These are phyloP conservation scores for Drosophila hydei DNA, from an alignment of 1,140 invertebrate species.

Conservation along the genomic window DNA sequence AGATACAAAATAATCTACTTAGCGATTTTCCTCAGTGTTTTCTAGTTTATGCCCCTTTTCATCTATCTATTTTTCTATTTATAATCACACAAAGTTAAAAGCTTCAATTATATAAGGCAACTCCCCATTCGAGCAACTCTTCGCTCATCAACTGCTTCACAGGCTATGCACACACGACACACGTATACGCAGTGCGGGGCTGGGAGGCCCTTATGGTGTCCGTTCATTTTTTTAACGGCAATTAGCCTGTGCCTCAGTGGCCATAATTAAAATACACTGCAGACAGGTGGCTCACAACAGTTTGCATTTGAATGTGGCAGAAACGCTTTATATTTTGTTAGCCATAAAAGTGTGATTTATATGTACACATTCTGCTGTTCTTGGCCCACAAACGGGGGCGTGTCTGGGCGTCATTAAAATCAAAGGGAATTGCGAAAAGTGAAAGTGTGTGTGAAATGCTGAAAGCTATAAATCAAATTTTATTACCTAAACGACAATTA, in stretches of 20 bases:
- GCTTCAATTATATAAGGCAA: too few relatives aligned
- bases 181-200: slow-evolving; percentile 3
- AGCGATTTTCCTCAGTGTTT: too few relatives aligned
- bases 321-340: slow-evolving; percentile 15
- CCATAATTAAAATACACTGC: slow-evolving; percentile 33
- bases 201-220: too few relatives aligned
- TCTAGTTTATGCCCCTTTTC: too few relatives aligned
- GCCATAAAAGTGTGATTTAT: slow-evolving; percentile 41
- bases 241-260: slow-evolving; percentile 48
- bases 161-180: slow-evolving; percentile 32
- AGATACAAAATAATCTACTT: too few relatives aligned
- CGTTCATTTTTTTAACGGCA: slow-evolving; percentile 44
- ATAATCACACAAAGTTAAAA: too few relatives aligned
- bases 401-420: slow-evolving; percentile 54
- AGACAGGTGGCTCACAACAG: slow-evolving; percentile 19
- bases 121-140: too few relatives aligned
- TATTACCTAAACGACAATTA: slow-evolving; percentile 78
- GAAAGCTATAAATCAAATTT: slow-evolving; percentile 68
- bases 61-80: too few relatives aligned
- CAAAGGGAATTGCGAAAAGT: slow-evolving; percentile 30
- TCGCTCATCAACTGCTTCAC: background rate
- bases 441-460: slow-evolving; percentile 46
- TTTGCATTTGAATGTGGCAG: slow-evolving; percentile 35
- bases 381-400: background rate
- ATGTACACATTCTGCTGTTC: background rate